Evolutionary conservation across 2,113 vertebrate species (phyloP), one percentile per base, ranked within the genome.

Genomic region (Ailurus styani): DNA sequence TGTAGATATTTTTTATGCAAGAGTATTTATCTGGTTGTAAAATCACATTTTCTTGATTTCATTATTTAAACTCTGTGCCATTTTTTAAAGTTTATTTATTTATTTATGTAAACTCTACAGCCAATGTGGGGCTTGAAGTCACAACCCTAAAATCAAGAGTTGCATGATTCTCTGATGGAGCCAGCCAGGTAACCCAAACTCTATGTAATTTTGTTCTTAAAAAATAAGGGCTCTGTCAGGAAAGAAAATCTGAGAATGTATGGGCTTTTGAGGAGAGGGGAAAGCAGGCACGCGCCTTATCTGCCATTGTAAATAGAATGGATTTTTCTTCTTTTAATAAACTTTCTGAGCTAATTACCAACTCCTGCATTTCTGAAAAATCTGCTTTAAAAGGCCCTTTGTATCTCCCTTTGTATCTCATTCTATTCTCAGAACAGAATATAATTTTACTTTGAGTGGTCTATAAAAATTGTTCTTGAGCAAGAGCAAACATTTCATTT

Each of bases 1-100:
- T 91, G 96, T 91, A 91, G 64, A n/a, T 70, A 95, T 88, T 94
- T 89, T 42, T 90, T 95, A 50, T 29, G 8, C 42, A 96, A 81
- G 20, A 94, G 50, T 86, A 31, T 45, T 62, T 93, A 68, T 75
- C 55, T 23, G 72, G 37, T 37, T 88, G 25, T 75, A 70, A 90
- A 90, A 75, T 93, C 66, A 66, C 21, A 75, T 79, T 87, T 83
- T 84, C 21, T 83, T 93, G 75, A 93, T 84, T 84, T 50, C 25
- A 68, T 47, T 89, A 81, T 54, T 93, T 96, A 91, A 90, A 97
- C 42, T 73, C 7, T 8, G 62, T 78, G 42, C 6, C 29, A 57
- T 91, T 95, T 82, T 91, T 47, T 5, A 5, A 47, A 77, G 73
- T 47, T 75, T 75, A 45, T 47, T 75, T 77, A 42, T 73, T 14